These are phyloP conservation scores for Drymonia ruficornis DNA, from an alignment of 2,888 invertebrate genomes.

Conservation along the genomic window DNA sequence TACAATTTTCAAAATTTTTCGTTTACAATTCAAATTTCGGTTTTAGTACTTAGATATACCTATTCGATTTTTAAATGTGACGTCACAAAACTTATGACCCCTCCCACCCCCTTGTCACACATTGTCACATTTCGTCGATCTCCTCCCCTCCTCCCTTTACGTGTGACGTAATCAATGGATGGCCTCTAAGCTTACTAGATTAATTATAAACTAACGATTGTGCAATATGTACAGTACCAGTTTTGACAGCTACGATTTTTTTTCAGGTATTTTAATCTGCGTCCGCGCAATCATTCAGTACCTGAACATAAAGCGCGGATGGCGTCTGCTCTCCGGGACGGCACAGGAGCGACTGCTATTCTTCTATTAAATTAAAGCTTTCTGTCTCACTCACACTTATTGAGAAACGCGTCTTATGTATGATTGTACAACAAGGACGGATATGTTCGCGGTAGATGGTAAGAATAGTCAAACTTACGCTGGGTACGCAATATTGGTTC, in stretches of 20 bases:
- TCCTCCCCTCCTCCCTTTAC: too few relatives aligned
- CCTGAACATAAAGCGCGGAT: conserved; percentile 94
- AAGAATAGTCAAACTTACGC: conserved; percentile 19
- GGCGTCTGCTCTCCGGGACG: conserved; percentile 93
- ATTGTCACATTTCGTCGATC: too few relatives aligned
- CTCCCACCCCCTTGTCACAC: too few relatives aligned
- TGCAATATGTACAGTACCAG: too few relatives aligned
- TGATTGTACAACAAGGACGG: conserved; percentile 48
- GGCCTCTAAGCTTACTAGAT: too few relatives aligned
- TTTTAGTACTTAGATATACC: too few relatives aligned
- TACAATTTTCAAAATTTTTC: too few relatives aligned
- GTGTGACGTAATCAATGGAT: too few relatives aligned
- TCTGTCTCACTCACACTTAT: conserved; percentile 47
- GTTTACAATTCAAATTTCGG: too few relatives aligned
- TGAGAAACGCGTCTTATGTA: conserved; percentile 31
- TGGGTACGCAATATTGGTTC: conserved; percentile 9
- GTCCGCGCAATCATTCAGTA: conserved; percentile 95
- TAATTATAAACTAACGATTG: too few relatives aligned
- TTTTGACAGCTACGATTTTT: not conserved
- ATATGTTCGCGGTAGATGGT: conserved; percentile 39
- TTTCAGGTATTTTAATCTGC: conserved; percentile 92
- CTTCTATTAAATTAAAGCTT: conserved; percentile 87
- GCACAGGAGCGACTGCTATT: conserved; percentile 94
- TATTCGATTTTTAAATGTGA: too few relatives aligned
- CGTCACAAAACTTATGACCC: too few relatives aligned